phyloP scores from a whole-genome alignment of 2,113 vertebrate species.

The Anoura caudifer region DNA sequence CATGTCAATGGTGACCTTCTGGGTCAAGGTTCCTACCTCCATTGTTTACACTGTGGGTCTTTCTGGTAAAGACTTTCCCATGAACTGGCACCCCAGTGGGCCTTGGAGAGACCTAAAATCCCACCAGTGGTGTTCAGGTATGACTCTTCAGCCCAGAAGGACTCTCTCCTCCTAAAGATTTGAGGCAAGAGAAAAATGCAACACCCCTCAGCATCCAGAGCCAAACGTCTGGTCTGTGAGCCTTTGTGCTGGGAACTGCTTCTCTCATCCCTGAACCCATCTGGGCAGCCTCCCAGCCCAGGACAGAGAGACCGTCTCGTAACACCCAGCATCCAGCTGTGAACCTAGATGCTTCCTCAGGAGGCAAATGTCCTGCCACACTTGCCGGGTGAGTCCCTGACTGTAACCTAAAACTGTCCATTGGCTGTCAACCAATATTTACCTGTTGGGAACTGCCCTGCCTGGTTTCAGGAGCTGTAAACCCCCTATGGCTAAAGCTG shows the following conservation, averaged over 20 bases:
- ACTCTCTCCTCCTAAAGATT: not conserved
- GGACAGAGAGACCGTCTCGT: not conserved
- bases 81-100: not conserved
- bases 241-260: not conserved
- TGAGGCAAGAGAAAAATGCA: not conserved
- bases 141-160: not conserved
- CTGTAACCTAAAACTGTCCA: not conserved
- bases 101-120: not conserved
- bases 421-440: not conserved
- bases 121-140: not conserved
- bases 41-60: not conserved
- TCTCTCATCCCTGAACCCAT: not conserved
- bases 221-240: not conserved
- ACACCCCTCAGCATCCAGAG: fast-evolving
- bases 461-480: no score
- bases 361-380: not conserved
- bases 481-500: no score
- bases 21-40: not conserved
- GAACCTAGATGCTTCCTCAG: not conserved
- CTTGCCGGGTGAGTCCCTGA: not conserved
- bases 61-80: not conserved
- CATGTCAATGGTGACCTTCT: not conserved
- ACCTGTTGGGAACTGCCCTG: no score
- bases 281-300: not conserved
- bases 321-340: fast-evolving